These are phyloP conservation scores for Volucella bombylans DNA, from an alignment of 2,888 invertebrate species.

Conservation along the genomic window DNA sequence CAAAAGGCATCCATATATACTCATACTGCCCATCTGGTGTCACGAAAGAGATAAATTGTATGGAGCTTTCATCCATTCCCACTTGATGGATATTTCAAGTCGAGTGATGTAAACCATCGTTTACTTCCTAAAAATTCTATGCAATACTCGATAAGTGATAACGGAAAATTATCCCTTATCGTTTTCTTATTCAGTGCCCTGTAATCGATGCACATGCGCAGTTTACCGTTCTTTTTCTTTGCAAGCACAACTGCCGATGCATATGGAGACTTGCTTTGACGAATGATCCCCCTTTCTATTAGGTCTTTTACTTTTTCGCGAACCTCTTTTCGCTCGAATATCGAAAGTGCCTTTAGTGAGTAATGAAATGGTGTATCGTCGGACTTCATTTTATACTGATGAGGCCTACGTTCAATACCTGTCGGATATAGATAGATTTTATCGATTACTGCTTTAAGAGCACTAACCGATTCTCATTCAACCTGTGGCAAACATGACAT, in stretches of 20 bases:
- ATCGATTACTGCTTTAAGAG: background rate
- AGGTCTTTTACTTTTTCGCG: conserved; percentile 39
- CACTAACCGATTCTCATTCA: background rate
- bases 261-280: conserved; percentile 62
- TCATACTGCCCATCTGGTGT: too few species aligned
- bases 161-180: conserved; percentile 58
- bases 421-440: background rate
- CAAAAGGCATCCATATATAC: too few species aligned
- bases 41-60: background rate
- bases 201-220: conserved; percentile 44
- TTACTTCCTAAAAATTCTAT: conserved; percentile 65
- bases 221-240: conserved; percentile 45
- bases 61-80: conserved; percentile 63
- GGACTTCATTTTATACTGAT: conserved; percentile 2
- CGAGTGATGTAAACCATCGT: conserved; percentile 66
- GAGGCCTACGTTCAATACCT: conserved; percentile 6
- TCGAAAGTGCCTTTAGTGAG: too few species aligned
- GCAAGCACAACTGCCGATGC: conserved; percentile 60
- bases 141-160: conserved; percentile 62
- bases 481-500: conserved; percentile 5
- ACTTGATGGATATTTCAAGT: conserved; percentile 74
- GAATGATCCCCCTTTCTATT: conserved; percentile 52
- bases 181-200: conserved; percentile 47
- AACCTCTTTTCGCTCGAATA: background rate
- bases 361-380: too few species aligned